These are phyloP conservation scores for Sebastiscus albofasciatus DNA, from an alignment of 2,797 vertebrate species.

Conservation along the genomic window DNA sequence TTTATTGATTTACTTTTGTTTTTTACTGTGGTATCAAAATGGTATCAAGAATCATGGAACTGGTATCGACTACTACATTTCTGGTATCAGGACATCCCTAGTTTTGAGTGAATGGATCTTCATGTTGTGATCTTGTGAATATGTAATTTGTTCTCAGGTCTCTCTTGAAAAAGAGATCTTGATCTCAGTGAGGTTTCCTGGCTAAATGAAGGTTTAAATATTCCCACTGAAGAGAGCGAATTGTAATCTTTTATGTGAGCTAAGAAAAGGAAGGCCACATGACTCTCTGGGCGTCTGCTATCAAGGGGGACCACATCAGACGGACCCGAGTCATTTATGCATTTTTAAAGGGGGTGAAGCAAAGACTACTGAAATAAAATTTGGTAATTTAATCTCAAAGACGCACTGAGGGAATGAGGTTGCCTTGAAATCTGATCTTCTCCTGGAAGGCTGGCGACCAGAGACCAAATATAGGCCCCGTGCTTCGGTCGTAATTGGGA, in stretches of 20 bases:
- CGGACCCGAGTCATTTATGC: constrained; percentile 28
- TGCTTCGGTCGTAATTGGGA: constrained; percentile 76
- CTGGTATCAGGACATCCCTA: neutral
- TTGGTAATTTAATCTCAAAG: constrained; percentile 56
- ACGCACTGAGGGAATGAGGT: constrained; percentile 45
- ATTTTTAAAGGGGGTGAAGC: constrained; percentile 47
- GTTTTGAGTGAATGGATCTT: neutral
- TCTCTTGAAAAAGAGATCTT: neutral
- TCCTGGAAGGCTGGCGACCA: constrained; percentile 43
- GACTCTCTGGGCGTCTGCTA: constrained; percentile 1
- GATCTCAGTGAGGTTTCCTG: neutral
- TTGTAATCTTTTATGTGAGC: constrained; percentile 1
- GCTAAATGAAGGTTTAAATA: neutral
- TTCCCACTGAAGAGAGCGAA: neutral
- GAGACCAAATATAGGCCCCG: constrained; percentile 62
- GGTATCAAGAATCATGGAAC: neutral
- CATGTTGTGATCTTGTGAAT: too few species aligned
- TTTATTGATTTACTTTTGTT: neutral
- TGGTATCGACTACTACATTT: neutral
- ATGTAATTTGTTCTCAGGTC: neutral
- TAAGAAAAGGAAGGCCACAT: constrained; percentile 3
- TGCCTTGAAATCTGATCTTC: constrained; percentile 70
- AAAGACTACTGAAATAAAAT: constrained; percentile 46
- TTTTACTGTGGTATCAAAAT: too few species aligned
- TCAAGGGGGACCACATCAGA: constrained; percentile 26